Evolutionary conservation across 2,888 invertebrate genomes (phyloP).

Genomic region (Philereme vetulata): DNA sequence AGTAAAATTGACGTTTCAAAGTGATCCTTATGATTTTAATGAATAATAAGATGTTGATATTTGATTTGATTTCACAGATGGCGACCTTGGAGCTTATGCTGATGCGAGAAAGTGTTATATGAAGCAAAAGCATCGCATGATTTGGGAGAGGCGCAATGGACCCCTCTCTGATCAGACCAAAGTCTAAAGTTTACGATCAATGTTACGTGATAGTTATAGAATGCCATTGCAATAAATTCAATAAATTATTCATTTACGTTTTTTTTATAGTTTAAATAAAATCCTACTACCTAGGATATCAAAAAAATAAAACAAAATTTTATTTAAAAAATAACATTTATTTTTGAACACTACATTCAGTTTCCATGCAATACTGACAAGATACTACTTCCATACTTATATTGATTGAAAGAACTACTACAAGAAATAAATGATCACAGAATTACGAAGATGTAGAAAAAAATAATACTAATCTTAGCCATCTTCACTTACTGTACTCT

Average conservation of each 20-base stretch:
- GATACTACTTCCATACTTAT: constrained; percentile 69
- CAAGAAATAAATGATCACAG: constrained; percentile 78
- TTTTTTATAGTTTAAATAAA: background rate
- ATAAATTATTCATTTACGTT: constrained; percentile 39
- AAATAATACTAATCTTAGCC: constrained; percentile 64
- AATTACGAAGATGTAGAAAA: constrained; percentile 74
- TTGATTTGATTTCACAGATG: constrained; percentile 87
- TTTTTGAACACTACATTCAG: constrained; percentile 77
- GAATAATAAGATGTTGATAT: too few relatives aligned
- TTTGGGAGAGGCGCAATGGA: constrained; percentile 98
- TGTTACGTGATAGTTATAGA: constrained; percentile 53
- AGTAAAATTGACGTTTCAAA: background rate
- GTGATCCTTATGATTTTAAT: too few relatives aligned
- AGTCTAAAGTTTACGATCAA: constrained; percentile 19
- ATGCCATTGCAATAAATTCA: constrained; percentile 51
- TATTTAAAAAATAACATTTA: constrained; percentile 79
- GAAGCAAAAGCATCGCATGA: constrained; percentile 99
- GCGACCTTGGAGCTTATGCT: constrained; percentile 92
- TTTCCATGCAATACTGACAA: constrained; percentile 78
- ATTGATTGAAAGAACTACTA: constrained; percentile 73
- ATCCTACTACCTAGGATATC: background rate
- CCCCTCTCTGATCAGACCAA: constrained; percentile 76
- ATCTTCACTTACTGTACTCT: constrained; percentile 73
- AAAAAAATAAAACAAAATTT: constrained; percentile 31
- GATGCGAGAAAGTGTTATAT: constrained; percentile 92